Conservation (phyloP, 1,140 invertebrate genomes). For the Trichoplusia ni region DNA sequence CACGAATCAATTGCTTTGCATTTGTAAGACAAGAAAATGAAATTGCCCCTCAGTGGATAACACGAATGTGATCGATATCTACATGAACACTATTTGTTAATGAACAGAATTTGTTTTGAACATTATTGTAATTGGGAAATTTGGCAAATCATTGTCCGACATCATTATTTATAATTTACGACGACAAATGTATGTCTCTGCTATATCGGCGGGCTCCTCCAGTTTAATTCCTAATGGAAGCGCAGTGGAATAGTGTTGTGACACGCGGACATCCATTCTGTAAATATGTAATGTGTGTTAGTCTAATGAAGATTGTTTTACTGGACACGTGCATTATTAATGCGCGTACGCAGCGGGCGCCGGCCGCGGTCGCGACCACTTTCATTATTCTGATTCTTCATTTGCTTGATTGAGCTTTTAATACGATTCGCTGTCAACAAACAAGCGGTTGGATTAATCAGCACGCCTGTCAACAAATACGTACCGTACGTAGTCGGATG, state of each 20-base stretch:
- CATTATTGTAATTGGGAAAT: constrained; percentile 66
- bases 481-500: constrained; percentile 38
- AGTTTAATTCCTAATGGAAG: constrained; percentile 45
- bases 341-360: constrained; percentile 75
- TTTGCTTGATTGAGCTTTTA: constrained; percentile 81
- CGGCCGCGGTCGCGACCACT: constrained; percentile 43
- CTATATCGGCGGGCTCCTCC: constrained; percentile 9
- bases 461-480: constrained; percentile 73
- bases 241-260: constrained; percentile 34
- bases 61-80: constrained; percentile 39
- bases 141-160: constrained; percentile 61
- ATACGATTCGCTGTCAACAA: constrained; percentile 75
- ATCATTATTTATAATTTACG: constrained; percentile 51
- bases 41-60: constrained; percentile 35
- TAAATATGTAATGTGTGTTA: constrained; percentile 73
- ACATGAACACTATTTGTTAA: constrained; percentile 31
- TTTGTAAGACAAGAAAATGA: constrained; percentile 48
- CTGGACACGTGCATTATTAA: constrained; percentile 75
- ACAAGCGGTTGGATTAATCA: constrained; percentile 73
- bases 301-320: constrained; percentile 80
- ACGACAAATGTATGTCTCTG: constrained; percentile 34
- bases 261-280: constrained; percentile 41
- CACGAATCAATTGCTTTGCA: constrained; percentile 53
- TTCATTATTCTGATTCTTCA: constrained; percentile 81
- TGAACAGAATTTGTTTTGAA: constrained; percentile 2